These are phyloP conservation scores for Numida meleagris DNA, from an alignment of 2,113 vertebrate genomes.

Conservation along the genomic window DNA sequence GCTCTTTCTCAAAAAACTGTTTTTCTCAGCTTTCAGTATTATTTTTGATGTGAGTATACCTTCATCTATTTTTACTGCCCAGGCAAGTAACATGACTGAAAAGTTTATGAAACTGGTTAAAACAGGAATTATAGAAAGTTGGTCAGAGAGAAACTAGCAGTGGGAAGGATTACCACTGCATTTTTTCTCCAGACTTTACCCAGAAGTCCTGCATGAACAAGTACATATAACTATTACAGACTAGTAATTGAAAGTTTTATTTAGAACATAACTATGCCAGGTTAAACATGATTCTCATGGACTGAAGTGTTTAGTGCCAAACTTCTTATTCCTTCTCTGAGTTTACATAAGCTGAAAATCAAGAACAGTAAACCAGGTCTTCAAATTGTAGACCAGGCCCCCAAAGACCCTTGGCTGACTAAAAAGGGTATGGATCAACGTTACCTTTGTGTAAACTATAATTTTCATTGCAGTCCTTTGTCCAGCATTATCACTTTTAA, in stretches of 20 bases:
- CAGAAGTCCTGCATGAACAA: background rate
- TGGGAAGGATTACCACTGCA: fast-evolving
- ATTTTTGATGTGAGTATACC: background rate
- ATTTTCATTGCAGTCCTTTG: constrained; percentile 37
- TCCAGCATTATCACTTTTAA: constrained; percentile 49
- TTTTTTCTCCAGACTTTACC: background rate
- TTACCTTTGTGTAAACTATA: background rate
- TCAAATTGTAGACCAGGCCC: background rate
- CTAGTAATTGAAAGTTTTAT: constrained; percentile 11
- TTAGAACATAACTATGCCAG: background rate
- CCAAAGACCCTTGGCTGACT: background rate
- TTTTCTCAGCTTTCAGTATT: background rate
- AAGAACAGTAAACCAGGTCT: background rate
- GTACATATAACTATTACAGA: background rate
- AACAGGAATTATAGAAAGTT: background rate
- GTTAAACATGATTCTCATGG: background rate
- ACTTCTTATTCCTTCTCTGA: background rate
- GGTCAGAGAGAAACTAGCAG: background rate
- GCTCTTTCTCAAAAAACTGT: background rate
- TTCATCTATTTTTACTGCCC: background rate
- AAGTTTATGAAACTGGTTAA: background rate
- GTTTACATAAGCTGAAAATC: background rate
- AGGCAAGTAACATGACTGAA: background rate
- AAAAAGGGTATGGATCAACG: background rate
- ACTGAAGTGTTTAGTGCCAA: background rate